phyloP scores from a whole-genome alignment of 2,797 vertebrate species.

The Calcarius lapponicus region DNA sequence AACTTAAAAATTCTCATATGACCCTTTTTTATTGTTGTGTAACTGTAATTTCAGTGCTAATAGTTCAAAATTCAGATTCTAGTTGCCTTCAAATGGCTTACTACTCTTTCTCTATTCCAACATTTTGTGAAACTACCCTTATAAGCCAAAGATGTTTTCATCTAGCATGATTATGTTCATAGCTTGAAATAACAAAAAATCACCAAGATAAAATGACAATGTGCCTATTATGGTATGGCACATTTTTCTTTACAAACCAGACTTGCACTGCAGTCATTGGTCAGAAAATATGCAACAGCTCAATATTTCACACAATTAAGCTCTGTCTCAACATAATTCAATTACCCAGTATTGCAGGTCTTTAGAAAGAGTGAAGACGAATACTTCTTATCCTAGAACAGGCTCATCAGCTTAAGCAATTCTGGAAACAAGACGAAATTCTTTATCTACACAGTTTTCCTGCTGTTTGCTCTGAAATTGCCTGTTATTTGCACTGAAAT shows the following conservation, averaged over 20 bases:
- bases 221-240: neutral
- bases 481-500: neutral
- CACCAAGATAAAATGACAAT: neutral
- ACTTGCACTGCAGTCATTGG: neutral
- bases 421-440: neutral
- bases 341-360: neutral
- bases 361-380: neutral
- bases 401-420: neutral
- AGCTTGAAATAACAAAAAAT: neutral
- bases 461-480: neutral
- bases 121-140: neutral
- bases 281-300: neutral
- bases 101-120: neutral
- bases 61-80: neutral
- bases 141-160: neutral
- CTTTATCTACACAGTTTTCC: neutral
- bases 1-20: neutral
- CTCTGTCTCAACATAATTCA: neutral
- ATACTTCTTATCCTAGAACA: neutral
- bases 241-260: neutral
- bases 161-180: neutral
- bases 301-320: neutral
- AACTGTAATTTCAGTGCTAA: neutral
- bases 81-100: neutral
- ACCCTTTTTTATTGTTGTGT: neutral